A percentile compares a stretch with the other conserved stretches of the same genome.
Conservation (phyloP, 2,888 invertebrate genomes). For the Aleiodes leptofemur region DNA sequence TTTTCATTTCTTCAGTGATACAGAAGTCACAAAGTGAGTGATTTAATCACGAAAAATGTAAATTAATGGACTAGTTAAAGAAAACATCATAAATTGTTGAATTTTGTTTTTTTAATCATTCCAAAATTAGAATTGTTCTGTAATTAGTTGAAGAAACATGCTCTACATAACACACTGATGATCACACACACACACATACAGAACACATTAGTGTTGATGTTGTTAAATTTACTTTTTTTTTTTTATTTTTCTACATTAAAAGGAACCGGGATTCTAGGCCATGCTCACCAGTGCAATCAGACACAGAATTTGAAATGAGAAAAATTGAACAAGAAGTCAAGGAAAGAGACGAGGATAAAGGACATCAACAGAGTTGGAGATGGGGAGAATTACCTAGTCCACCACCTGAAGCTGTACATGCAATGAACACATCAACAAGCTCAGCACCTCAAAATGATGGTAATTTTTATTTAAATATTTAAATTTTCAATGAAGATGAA, state of each 20-base stretch:
- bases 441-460: constrained; percentile 65
- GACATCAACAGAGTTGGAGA: constrained; percentile 85
- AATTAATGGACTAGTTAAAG: not conserved
- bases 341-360: constrained; percentile 69
- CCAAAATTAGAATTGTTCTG: too few relatives aligned
- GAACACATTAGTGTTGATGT: constrained; percentile 43
- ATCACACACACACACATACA: not conserved
- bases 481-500: not conserved
- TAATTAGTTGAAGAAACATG: not conserved
- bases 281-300: constrained; percentile 92
- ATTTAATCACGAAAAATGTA: not conserved
- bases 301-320: constrained; percentile 91
- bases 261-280: constrained; percentile 81
- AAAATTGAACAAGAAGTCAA: constrained; percentile 76
- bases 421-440: constrained; percentile 60
- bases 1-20: constrained; percentile 95
- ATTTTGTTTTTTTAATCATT: constrained; percentile 24
- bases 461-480: constrained; percentile 48
- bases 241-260: constrained; percentile 64
- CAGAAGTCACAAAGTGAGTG: constrained; percentile 84
- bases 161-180: not conserved
- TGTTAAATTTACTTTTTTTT: constrained; percentile 54
- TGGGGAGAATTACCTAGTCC: constrained; percentile 91
- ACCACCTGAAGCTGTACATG: constrained; percentile 66
- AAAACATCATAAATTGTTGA: too few relatives aligned